Evolutionary conservation across 2,797 vertebrate species (phyloP).

Genomic region (Chelonia mydas): DNA sequence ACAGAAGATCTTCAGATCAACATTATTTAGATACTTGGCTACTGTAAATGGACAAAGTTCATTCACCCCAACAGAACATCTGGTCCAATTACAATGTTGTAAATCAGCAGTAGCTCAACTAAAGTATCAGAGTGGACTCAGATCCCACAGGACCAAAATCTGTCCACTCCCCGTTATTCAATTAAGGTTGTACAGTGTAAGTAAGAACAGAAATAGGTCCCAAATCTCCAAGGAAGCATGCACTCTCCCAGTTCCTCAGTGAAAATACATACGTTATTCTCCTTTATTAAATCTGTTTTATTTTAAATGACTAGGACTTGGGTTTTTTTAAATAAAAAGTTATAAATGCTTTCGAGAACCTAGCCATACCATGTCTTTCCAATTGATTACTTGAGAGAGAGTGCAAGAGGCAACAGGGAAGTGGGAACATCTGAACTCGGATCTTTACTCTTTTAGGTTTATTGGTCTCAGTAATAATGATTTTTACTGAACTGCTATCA

Average conservation of each 20-base stretch:
- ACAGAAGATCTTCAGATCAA: background rate
- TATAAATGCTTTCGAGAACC: constrained; percentile 4
- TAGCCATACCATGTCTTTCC: background rate
- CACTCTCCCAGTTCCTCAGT: background rate
- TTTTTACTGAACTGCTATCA: constrained; percentile 33
- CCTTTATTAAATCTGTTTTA: background rate
- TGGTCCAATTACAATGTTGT: background rate
- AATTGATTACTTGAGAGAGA: constrained; percentile 24
- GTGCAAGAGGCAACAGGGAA: background rate
- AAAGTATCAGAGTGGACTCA: background rate
- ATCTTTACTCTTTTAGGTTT: constrained; percentile 47
- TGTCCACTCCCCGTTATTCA: background rate
- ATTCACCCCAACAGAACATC: background rate
- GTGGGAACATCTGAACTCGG: background rate
- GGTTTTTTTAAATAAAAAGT: constrained; percentile 12
- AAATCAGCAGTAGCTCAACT: no score
- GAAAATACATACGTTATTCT: constrained; percentile 37
- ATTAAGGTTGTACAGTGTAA: background rate
- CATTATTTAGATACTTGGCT: background rate
- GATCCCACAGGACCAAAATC: background rate
- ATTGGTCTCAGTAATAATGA: constrained; percentile 7
- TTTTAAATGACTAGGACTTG: background rate
- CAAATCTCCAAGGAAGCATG: background rate
- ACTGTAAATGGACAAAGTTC: background rate
- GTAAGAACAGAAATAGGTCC: constrained; percentile 8